Base-by-base conservation (phyloP, 2,888 invertebrate genomes). In the Andrena minutula region DNA sequence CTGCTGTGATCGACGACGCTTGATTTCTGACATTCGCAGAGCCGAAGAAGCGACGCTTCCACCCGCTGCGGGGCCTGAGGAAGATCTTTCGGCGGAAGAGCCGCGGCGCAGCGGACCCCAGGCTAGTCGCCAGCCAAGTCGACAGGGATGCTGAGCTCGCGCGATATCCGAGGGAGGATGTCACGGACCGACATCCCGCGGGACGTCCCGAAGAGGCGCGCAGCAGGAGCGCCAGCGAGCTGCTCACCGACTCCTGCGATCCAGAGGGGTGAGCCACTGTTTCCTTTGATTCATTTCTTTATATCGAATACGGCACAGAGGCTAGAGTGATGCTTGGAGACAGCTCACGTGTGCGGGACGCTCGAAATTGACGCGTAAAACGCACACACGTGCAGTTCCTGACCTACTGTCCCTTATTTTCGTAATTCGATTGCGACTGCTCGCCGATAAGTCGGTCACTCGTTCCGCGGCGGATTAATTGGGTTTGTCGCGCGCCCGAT, bases 21-120 rank as follows among this genome's bases (percentile, higher is more conserved):
- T 12, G 68, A 70, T 41, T 47, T n/a, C 7, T 56, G 8, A 0
- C 7, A n/a, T 78, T 90, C 92, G 6, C 92, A 95, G 95, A 95
- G 87, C 93, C 94, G 84, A 95, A 95, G 91, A 96, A 96, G 79
- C 95, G 96, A n/a, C 95, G 96, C 75, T 96, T 96, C 92, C 95
- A 95, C 87, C 95, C 94, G 12, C 93, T 97, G 80, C 96, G 96
- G 89, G 96, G 96, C 47, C 95, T 96, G 87, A 96, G 96, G 90
- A 96, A 96, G 90, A 96, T 96, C 94, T 97, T 97, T 94, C 96
- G 96, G 94, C 95, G 95, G 90, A 95, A 94, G 93, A 94, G 93
- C 88, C 94, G 94, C 53, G 94, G 94, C 20, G 92, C 94, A 32
- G 94, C 94, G 47, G 95, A 95, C 78, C 79, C 90, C 26, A 89